Evolutionary conservation across 1,140 invertebrate genomes (phyloP), one percentile per base, ranked within the genome.

Genomic region (Drosophila quadrilineata): DNA sequence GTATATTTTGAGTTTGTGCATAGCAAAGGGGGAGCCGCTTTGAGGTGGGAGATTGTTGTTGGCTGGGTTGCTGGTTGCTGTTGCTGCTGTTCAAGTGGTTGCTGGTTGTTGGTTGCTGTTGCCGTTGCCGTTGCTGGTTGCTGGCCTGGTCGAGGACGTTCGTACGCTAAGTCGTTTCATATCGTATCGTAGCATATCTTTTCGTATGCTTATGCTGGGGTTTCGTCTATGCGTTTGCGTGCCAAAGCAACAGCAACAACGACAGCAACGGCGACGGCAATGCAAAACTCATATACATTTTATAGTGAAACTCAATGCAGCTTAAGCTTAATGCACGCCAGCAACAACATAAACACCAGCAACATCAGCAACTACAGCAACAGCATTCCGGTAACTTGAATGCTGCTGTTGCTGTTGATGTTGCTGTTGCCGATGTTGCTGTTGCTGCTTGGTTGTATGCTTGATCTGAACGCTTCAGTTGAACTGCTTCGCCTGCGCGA

Each of bases 131-230:
- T 56, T 75, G 45, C 28, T 48, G 67, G 49, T 56, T 68, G 63
- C 56, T 84, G 73, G 70, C 73, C 70, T 85, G 59, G 73, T 82
- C 77, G 77, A 82, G 77, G 77, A 82, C 77, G 77, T 82, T 76
- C 56, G 77, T 70, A 72, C 63, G 76, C 66, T 53, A 45, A 49
- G 71, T 46, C 41, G 48, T 57, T 56, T 70, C 43, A 22, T 49
- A 41, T 58, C 35, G 65, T 56, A 33, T 54, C 38, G 38, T 40
- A 10, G 36, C 49, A 45, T 38, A 17, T 45, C 54, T 45, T 65
- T 26, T 35, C 24, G 52, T 46, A 43, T 43, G 29, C 24, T 24
- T 60, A 43, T 22, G 43, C 46, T 52, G 41, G 63, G 52, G n/a
- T n/a, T 59, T 52, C 43, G 71, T 62, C 71, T 60, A 75, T 82